Percentiles rank a stretch among this genome's conserved stretches.
Evolutionary conservation across 1,140 invertebrate genomes (phyloP).

Genomic region (Octopus sinensis): DNA sequence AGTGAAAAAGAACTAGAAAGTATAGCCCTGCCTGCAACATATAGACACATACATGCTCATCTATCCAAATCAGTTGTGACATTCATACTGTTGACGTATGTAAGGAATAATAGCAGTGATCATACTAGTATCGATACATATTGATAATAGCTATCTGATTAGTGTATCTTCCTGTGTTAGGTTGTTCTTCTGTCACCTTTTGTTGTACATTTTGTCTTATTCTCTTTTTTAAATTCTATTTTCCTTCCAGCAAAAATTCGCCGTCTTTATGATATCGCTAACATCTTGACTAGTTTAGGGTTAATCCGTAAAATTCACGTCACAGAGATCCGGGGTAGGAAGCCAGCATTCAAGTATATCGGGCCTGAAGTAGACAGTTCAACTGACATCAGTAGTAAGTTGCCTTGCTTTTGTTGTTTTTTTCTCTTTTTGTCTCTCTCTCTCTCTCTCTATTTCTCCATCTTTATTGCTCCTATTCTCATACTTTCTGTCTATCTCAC

Average conservation of each 20-base stretch:
- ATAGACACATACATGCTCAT: too few species aligned
- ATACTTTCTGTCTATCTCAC: too few species aligned
- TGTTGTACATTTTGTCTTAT: not conserved
- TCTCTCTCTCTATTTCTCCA: not conserved
- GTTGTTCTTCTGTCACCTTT: not conserved
- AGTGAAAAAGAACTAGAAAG: too few species aligned
- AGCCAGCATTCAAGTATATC: conserved; percentile 70
- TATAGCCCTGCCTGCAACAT: too few species aligned
- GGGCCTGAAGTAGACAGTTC: conserved; percentile 62
- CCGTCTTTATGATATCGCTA: conserved; percentile 73
- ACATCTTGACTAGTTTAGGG: conserved; percentile 69
- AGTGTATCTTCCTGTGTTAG: too few species aligned
- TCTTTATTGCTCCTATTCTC: too few species aligned
- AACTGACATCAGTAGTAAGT: conserved; percentile 32
- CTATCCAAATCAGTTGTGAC: too few species aligned
- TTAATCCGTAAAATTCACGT: conserved; percentile 67
- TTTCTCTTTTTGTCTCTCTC: not conserved
- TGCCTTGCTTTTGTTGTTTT: not conserved
- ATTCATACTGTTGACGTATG: too few species aligned
- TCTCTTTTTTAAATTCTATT: conserved; percentile 2
- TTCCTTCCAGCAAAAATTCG: conserved; percentile 65
- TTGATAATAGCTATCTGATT: too few species aligned
- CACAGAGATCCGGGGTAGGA: conserved; percentile 62
- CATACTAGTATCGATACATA: too few species aligned
- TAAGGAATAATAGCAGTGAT: too few species aligned